phyloP scores from a whole-genome alignment of 2,797 vertebrate genomes.

The Salarias fasciatus region DNA sequence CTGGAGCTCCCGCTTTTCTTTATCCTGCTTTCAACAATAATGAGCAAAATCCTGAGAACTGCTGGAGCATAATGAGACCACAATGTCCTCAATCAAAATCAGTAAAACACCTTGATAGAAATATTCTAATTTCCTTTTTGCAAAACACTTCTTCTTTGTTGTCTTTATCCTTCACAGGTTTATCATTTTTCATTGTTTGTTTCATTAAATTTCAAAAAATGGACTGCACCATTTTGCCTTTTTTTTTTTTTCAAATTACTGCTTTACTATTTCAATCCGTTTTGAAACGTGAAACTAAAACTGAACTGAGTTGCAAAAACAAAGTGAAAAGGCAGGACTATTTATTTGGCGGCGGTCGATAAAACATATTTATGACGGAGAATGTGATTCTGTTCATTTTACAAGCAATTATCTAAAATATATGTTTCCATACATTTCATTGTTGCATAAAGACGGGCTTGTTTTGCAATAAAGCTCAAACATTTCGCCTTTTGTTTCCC shows the following conservation, averaged over 20 bases:
- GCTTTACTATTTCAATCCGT: not conserved
- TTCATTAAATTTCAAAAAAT: not conserved
- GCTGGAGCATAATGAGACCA: not conserved
- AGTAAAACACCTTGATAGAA: not conserved
- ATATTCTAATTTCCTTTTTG: not conserved
- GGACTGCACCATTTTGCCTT: not conserved
- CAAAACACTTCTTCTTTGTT: not conserved
- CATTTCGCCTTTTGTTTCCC: not conserved
- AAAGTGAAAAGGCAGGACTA: no score
- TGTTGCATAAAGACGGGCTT: no score
- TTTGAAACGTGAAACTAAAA: not conserved
- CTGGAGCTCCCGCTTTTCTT: not conserved
- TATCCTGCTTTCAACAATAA: slow-evolving; percentile 21
- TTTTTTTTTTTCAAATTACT: no score
- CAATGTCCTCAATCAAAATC: not conserved
- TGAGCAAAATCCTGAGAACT: slow-evolving; percentile 17
- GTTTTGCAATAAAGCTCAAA: no score
- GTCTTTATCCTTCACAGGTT: not conserved
- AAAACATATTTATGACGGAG: no score
- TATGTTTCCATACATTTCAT: no score
- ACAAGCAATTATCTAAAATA: no score
- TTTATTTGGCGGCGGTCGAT: no score
- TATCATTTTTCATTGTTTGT: no score
- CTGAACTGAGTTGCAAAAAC: no score
- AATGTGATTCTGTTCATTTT: no score